These are phyloP conservation scores for Phaethon lepturus DNA, from an alignment of 2,113 vertebrate species.

Conservation along the genomic window DNA sequence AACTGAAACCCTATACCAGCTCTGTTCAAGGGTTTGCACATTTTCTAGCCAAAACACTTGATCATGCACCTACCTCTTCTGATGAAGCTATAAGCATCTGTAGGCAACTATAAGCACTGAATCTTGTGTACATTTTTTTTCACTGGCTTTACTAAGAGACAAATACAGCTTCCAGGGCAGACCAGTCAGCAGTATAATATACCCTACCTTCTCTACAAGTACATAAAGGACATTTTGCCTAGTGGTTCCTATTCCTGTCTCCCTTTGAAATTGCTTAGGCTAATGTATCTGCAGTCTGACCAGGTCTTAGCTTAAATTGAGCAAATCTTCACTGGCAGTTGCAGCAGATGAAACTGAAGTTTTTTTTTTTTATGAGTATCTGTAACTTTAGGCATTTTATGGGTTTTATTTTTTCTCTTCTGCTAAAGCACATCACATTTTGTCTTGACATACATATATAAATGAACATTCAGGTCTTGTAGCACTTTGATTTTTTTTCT, in stretches of 20 bases:
- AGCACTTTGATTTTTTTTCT: not conserved
- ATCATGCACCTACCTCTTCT: accelerated
- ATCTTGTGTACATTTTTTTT: not conserved
- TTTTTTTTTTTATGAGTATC: not conserved
- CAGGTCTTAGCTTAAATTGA: not conserved
- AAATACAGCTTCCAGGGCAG: not conserved
- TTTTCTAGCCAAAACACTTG: not conserved
- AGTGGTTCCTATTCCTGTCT: not conserved
- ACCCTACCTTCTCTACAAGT: not conserved
- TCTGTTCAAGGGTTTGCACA: not conserved
- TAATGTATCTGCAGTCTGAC: not conserved
- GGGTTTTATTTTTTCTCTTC: not conserved
- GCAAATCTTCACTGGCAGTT: not conserved
- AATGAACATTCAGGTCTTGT: not conserved
- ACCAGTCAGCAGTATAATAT: not conserved
- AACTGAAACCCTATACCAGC: not conserved
- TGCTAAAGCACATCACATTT: not conserved
- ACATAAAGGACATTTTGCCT: not conserved
- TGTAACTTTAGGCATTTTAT: not conserved
- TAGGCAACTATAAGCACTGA: not conserved
- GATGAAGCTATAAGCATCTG: not conserved
- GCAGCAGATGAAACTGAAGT: not conserved
- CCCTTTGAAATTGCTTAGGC: not conserved
- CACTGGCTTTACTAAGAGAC: not conserved
- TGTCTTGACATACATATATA: not conserved